Percentiles rank a stretch among this genome's conserved stretches.
These are phyloP conservation scores for Caranx ignobilis DNA, from an alignment of 2,113 vertebrate species.

Conservation along the genomic window DNA sequence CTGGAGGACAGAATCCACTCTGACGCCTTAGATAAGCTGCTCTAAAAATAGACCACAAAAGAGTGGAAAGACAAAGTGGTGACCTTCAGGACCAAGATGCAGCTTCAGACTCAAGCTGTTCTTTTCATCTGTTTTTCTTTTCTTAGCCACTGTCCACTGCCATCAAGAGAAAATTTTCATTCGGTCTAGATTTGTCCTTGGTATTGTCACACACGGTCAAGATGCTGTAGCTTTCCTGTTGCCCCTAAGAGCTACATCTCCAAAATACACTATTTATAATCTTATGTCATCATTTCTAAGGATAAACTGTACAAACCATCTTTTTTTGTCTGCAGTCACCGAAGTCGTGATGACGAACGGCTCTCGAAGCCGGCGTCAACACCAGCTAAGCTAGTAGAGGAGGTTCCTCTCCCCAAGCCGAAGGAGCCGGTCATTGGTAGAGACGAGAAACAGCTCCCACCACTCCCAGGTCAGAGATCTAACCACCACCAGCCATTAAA, in stretches of 20 bases:
- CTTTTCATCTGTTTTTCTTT: conserved; percentile 38
- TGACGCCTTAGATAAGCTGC: conserved; percentile 74
- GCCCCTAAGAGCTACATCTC: conserved; percentile 41
- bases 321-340: conserved; percentile 83
- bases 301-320: conserved; percentile 9
- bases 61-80: conserved; percentile 68
- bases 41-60: conserved; percentile 80
- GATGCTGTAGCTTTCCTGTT: conserved; percentile 15
- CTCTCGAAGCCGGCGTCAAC: conserved; percentile 89
- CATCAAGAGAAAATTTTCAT: conserved; percentile 6
- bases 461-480: conserved; percentile 90
- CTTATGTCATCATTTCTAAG: conserved; percentile 27
- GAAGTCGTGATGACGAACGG: conserved; percentile 94
- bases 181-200: background rate
- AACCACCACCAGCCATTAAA: background rate
- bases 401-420: conserved; percentile 84
- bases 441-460: conserved; percentile 91
- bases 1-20: conserved; percentile 66
- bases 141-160: conserved; percentile 22
- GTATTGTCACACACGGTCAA: conserved; percentile 7
- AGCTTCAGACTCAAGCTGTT: conserved; percentile 37
- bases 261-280: conserved; percentile 52
- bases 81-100: conserved; percentile 77
- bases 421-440: conserved; percentile 86
- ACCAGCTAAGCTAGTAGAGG: conserved; percentile 90